A percentile compares a stretch with the other conserved stretches of the same genome.
These are phyloP conservation scores for Cephalopterus ornatus DNA, from an alignment of 2,113 vertebrate species.

Conservation along the genomic window DNA sequence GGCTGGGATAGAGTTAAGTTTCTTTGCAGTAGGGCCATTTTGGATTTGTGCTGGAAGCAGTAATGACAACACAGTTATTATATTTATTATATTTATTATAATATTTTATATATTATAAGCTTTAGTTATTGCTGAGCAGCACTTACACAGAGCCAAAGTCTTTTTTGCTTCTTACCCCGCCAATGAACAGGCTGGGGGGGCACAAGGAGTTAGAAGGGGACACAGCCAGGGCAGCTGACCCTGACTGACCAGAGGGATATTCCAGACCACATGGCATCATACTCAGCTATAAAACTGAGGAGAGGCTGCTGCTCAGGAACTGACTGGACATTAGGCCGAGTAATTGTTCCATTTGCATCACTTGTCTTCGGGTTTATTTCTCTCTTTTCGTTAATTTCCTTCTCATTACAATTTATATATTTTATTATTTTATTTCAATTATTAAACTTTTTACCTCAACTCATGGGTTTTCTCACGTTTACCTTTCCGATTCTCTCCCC, in stretches of 20 bases:
- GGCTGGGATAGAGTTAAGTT: background rate
- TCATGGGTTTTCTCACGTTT: background rate
- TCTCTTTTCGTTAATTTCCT: background rate
- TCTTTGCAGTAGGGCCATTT: background rate
- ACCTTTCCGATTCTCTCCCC: background rate
- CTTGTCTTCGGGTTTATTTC: background rate
- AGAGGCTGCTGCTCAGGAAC: background rate
- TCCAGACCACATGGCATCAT: background rate
- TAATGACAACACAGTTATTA: background rate
- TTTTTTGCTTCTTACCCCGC: background rate
- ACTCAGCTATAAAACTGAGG: background rate
- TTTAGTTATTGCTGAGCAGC: background rate
- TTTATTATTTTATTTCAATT: background rate
- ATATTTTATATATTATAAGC: no score
- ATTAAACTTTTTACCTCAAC: background rate
- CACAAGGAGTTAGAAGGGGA: background rate
- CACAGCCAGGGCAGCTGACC: background rate
- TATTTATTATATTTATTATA: no score
- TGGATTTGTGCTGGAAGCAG: background rate
- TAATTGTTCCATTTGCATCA: background rate
- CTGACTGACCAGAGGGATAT: background rate
- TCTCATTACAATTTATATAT: background rate
- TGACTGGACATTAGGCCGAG: background rate
- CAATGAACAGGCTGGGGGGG: background rate
- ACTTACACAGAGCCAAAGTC: background rate